phyloP scores from a whole-genome alignment of 2,888 invertebrate species.

The Heliconius aoede region DNA sequence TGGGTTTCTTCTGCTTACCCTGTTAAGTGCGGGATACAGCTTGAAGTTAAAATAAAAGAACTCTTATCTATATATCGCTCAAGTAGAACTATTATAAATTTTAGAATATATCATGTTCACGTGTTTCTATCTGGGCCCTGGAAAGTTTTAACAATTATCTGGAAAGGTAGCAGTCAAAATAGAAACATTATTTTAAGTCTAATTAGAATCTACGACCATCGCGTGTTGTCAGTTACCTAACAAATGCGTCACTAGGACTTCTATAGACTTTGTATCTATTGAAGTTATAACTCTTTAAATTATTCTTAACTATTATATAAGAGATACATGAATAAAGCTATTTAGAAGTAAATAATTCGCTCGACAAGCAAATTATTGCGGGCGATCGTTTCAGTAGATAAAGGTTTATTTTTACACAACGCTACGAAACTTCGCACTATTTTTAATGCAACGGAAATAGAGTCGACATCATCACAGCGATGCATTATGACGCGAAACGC shows the following conservation, averaged over 20 bases:
- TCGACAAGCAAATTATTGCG: conserved; percentile 29
- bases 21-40: too few relatives aligned
- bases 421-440: conserved; percentile 43
- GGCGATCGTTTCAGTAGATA: conserved; percentile 33
- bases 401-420: conserved; percentile 43
- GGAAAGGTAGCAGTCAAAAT: too few relatives aligned
- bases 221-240: too few relatives aligned
- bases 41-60: too few relatives aligned
- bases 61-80: too few relatives aligned
- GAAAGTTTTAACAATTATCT: too few relatives aligned
- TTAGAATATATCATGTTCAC: too few relatives aligned
- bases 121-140: too few relatives aligned
- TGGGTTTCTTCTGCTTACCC: too few relatives aligned
- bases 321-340: background rate
- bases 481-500: conserved; percentile 46
- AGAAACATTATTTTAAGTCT: background rate
- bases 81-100: too few relatives aligned
- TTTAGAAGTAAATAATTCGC: conserved; percentile 23
- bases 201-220: background rate
- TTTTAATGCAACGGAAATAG: conserved; percentile 46
- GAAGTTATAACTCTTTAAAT: background rate
- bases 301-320: background rate
- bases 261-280: background rate
- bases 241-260: background rate
- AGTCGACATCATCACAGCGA: conserved; percentile 45